phyloP scores from a whole-genome alignment of 2,113 vertebrate species.

The Gallinago media region DNA sequence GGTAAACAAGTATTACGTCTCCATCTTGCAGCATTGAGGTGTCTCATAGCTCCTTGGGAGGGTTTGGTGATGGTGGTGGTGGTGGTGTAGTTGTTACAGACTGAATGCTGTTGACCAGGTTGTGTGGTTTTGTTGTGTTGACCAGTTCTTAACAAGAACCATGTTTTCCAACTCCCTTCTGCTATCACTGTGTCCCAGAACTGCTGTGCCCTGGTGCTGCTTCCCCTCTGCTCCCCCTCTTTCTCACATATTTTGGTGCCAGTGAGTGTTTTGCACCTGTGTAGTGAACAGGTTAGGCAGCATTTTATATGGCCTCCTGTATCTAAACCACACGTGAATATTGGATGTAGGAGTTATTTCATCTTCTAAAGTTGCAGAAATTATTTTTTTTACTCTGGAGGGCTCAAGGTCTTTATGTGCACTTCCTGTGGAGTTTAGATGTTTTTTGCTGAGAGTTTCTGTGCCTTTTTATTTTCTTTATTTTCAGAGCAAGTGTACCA shows the following conservation, averaged over 20 bases:
- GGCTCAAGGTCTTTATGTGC: neutral
- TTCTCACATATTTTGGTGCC: neutral
- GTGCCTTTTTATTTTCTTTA: neutral
- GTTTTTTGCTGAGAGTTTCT: neutral
- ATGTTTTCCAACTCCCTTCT: neutral
- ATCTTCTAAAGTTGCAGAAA: neutral
- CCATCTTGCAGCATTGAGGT: neutral
- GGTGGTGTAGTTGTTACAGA: neutral
- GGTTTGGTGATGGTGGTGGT: neutral
- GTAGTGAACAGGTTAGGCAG: neutral
- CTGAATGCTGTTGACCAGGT: neutral
- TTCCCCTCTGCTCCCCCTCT: neutral
- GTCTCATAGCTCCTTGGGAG: neutral
- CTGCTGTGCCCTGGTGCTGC: rapidly evolving
- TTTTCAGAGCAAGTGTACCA: neutral
- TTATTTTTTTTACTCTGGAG: neutral
- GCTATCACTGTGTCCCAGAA: rapidly evolving
- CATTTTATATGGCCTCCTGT: neutral
- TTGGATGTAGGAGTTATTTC: neutral
- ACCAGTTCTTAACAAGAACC: neutral
- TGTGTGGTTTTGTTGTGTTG: neutral
- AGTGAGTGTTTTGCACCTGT: neutral
- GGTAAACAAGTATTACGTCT: neutral
- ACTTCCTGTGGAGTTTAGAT: neutral
- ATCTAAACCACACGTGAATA: neutral